Evolutionary conservation across 2,113 vertebrate genomes (phyloP).

Genomic region (Muntiacus muntjak): DNA sequence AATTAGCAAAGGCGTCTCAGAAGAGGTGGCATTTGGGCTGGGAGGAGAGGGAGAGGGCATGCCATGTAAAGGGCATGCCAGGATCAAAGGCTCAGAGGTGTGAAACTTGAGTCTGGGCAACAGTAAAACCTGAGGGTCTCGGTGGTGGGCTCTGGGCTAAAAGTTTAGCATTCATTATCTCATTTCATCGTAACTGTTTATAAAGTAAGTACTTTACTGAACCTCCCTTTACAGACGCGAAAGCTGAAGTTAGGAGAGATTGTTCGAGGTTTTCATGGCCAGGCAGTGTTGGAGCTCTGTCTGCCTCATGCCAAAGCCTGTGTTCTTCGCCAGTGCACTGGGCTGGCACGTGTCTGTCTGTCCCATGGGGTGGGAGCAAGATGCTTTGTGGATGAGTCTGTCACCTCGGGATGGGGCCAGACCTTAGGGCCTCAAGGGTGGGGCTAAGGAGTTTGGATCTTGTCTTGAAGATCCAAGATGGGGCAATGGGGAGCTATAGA

Average conservation of each 20-base stretch:
- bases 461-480: not conserved
- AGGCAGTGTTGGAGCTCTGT: not conserved
- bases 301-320: not conserved
- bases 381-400: not conserved
- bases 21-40: not conserved
- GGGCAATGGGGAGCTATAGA: not conserved
- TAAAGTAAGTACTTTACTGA: not conserved
- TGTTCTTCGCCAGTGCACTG: not conserved
- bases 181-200: not conserved
- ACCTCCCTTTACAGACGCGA: not conserved
- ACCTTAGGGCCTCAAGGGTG: not conserved
- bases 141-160: not conserved
- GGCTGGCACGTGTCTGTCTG: not conserved
- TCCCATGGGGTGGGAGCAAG: not conserved
- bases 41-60: not conserved
- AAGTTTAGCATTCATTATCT: not conserved
- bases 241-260: not conserved
- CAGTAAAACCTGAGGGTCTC: not conserved
- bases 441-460: not conserved
- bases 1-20: not conserved
- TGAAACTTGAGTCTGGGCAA: not conserved
- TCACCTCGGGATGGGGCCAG: not conserved
- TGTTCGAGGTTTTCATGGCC: not conserved
- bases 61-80: not conserved
- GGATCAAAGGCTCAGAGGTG: not conserved